Evolutionary conservation across 2,797 vertebrate genomes (phyloP), one percentile per base, ranked within the genome.

Genomic region (Hoplostethus mediterraneus): DNA sequence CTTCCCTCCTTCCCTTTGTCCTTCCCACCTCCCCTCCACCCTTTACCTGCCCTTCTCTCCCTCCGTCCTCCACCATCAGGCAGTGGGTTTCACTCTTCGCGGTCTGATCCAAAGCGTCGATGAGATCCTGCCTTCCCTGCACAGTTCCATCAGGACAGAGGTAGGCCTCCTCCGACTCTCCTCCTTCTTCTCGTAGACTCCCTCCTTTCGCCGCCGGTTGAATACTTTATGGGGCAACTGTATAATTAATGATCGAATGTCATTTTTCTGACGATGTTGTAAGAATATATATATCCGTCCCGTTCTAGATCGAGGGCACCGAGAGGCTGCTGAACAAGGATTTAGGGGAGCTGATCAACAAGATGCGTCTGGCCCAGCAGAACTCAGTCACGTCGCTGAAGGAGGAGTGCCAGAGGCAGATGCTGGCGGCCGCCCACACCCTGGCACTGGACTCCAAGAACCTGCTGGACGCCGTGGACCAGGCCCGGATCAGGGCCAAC

Each of bases 271-370:
- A 28, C 28, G 2, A 28, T 28, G 3, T 28, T 28, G 3, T 28
- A 28, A 36, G 33, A 54, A 61, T 58, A 31, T 70, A 28, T 14
- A 30, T 31, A 12, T 33, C 28, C 54, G 6, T 0, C 0, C 0
- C 0, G 0, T 17, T 5, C 0, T 93, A 98, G 97, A 97, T 98
- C 0, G 95, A 97, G 65, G 97, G 97, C 28, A 98, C 97, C 0
- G 95, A 97, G 92, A 96, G 96, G 66, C 92, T 98, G 17, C 94
- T 98, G 63, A 98, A 97, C 89, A 98, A 97, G 79, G 97, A 98
- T 82, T 64, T 98, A 33, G 93, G 93, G 0, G 95, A 96, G 14
- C 94, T 98, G 63, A 97, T 98, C 87, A 94, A 84, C 52, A 97
- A 98, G 94, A 97, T 97, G 97, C 92, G 95, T 0, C 83, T 98